Evolutionary conservation across 2,888 invertebrate genomes (phyloP).

Genomic region (Nemoura dubitans): DNA sequence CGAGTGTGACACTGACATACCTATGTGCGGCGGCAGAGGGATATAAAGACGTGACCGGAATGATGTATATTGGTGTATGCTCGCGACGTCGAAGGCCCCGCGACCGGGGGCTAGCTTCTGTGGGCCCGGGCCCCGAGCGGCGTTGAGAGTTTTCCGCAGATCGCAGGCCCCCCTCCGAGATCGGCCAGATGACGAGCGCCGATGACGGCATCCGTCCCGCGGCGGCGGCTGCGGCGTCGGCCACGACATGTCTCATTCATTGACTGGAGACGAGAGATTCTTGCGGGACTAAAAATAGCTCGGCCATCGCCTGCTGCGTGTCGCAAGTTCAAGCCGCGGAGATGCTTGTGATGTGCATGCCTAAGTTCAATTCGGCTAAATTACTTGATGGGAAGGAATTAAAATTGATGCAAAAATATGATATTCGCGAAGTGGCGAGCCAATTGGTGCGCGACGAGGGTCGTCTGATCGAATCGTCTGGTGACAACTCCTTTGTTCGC

Average conservation of each 20-base stretch:
- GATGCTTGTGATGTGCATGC: neutral
- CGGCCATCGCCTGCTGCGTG: neutral
- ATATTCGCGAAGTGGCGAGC: neutral
- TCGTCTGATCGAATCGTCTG: neutral
- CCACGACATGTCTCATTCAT: neutral
- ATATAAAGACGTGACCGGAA: neutral
- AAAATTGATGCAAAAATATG: conserved; percentile 1
- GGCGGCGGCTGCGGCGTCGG: neutral
- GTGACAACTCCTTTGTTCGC: neutral
- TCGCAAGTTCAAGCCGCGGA: neutral
- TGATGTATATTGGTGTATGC: neutral
- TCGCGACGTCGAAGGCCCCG: neutral
- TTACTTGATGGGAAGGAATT: conserved; percentile 15
- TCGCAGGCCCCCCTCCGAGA: no score
- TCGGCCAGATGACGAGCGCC: no score
- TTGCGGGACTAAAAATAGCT: neutral
- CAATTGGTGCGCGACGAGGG: neutral
- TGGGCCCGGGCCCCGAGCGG: neutral
- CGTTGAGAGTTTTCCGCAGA: neutral
- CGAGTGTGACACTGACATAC: conserved; percentile 12
- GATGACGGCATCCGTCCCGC: neutral
- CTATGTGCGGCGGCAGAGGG: neutral
- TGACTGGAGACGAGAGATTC: neutral
- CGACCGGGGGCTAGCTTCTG: neutral
- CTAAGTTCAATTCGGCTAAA: conserved; percentile 12